Percentiles rank a stretch among this genome's conserved stretches.
Evolutionary conservation across 64 coral and sea anemone genomes (phyloP).

Genomic region (Actinia equina): DNA sequence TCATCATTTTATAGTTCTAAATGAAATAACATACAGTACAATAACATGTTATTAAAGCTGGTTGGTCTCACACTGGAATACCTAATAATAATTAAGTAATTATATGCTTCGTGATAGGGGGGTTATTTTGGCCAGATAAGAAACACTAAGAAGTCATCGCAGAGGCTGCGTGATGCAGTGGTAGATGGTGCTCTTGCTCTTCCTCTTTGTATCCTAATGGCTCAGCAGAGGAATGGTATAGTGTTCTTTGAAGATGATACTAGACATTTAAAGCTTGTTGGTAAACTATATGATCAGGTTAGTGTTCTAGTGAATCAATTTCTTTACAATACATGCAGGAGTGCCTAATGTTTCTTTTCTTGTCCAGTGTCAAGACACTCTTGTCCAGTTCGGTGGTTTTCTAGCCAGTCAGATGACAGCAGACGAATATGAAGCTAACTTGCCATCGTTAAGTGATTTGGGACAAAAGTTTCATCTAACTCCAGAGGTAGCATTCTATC

Average conservation of each 20-base stretch:
- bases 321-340: background rate
- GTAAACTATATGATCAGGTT: conserved; percentile 99
- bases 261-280: conserved; percentile 92
- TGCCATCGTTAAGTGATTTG: conserved; percentile 73
- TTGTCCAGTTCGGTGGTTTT: conserved; percentile 98
- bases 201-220: conserved; percentile 92
- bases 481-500: conserved; percentile 89
- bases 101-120: conserved; percentile 47
- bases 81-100: too few relatives aligned
- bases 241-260: conserved; percentile 94
- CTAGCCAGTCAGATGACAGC: conserved; percentile 87
- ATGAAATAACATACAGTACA: too few relatives aligned
- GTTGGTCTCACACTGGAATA: too few relatives aligned
- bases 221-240: conserved; percentile 93
- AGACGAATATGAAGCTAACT: conserved; percentile 80
- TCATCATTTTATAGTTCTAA: too few relatives aligned
- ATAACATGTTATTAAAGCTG: too few relatives aligned
- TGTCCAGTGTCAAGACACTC: conserved; percentile 91
- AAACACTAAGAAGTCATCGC: conserved; percentile 99
- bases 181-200: conserved; percentile 82
- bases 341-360: background rate
- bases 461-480: conserved; percentile 86
- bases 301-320: background rate
- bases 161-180: conserved; percentile 80
- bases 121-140: conserved; percentile 98